A percentile compares a stretch with the other conserved stretches of the same genome.
phyloP scores from a whole-genome alignment of 2,888 invertebrate species.

The Hybos culiciformis region DNA sequence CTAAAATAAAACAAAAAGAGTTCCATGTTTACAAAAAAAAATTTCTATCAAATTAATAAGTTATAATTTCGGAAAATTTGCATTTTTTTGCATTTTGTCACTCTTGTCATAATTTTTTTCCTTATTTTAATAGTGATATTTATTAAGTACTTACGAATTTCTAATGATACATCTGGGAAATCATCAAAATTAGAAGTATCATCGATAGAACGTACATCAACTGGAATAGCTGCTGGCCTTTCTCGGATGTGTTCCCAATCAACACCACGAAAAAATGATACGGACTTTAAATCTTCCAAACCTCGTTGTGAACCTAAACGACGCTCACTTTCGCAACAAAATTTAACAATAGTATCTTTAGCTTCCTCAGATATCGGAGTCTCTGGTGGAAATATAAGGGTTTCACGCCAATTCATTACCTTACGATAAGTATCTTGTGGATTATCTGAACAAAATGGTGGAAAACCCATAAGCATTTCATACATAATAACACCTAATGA shows the following conservation, averaged over 20 bases:
- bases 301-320: constrained; percentile 81
- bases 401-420: constrained; percentile 99
- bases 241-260: constrained; percentile 99
- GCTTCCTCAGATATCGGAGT: constrained; percentile 98
- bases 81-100: too few relatives aligned
- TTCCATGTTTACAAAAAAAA: constrained; percentile 5
- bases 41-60: constrained; percentile 3
- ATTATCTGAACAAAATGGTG: constrained; percentile 97
- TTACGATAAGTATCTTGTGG: constrained; percentile 45
- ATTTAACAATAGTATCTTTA: constrained; percentile 84
- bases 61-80: too few relatives aligned
- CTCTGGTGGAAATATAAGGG: constrained; percentile 95
- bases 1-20: constrained; percentile 37
- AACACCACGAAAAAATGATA: constrained; percentile 90
- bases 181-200: constrained; percentile 99
- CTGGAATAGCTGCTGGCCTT: constrained; percentile 93
- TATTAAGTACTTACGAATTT: constrained; percentile 71
- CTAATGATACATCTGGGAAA: constrained; percentile 97
- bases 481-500: constrained; percentile 99
- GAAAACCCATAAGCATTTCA: constrained; percentile 99
- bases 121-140: background rate
- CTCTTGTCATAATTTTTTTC: too few relatives aligned
- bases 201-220: constrained; percentile 96
- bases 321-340: constrained; percentile 93
- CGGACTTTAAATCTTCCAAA: constrained; percentile 83